phyloP scores from a whole-genome alignment of 2,888 invertebrate genomes.

The Stomorhina lunata region DNA sequence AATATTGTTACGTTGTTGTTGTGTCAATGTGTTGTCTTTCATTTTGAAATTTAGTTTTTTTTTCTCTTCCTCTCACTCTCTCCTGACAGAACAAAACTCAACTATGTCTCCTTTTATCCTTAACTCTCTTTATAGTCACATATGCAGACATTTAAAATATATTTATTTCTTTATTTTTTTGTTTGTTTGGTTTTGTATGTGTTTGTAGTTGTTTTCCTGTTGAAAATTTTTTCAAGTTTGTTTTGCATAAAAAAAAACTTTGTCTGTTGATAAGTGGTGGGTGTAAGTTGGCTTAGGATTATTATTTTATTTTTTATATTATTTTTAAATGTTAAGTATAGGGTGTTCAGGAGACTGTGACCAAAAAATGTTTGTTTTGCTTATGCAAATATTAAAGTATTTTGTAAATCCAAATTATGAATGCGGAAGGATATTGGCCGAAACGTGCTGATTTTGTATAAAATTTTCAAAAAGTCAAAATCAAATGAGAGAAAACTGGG shows the following conservation, averaged over 20 bases:
- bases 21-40: slow-evolving; percentile 1
- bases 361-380: neutral
- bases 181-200: neutral
- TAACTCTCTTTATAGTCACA: slow-evolving; percentile 25
- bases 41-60: neutral
- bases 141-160: slow-evolving; percentile 40
- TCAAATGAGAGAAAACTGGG: too few relatives aligned
- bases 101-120: slow-evolving; percentile 20
- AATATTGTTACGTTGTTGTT: slow-evolving; percentile 22
- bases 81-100: too few relatives aligned
- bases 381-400: neutral
- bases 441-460: too few relatives aligned
- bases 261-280: slow-evolving; percentile 46
- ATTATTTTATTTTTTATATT: neutral
- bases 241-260: slow-evolving; percentile 17
- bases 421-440: too few relatives aligned
- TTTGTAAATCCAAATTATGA: neutral
- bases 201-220: neutral
- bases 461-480: too few relatives aligned
- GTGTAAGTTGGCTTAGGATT: slow-evolving; percentile 30
- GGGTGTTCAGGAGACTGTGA: neutral
- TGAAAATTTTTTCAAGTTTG: too few relatives aligned
- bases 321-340: neutral
- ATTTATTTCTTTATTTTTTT: slow-evolving; percentile 10
- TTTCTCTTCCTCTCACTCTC: too few relatives aligned